Percentiles rank a stretch among this genome's conserved stretches.
These are phyloP conservation scores for Ginglymostoma cirratum DNA, from an alignment of 2,113 vertebrate species.

Conservation along the genomic window DNA sequence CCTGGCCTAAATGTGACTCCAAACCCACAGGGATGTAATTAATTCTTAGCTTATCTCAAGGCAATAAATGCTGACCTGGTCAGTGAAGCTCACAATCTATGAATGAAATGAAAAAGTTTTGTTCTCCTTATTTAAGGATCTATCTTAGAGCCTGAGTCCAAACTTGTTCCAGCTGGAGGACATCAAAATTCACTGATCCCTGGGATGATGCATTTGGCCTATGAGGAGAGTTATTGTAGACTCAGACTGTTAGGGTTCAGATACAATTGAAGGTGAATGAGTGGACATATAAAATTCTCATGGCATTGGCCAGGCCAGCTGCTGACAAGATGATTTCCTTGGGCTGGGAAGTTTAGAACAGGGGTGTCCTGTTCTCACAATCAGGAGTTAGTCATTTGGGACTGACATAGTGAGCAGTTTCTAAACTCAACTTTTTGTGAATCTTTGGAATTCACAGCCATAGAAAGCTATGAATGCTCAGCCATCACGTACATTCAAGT, in stretches of 20 bases:
- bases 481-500: background rate
- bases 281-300: background rate
- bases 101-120: no score
- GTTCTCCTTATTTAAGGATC: background rate
- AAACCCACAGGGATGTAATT: no score
- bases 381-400: background rate
- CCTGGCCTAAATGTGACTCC: no score
- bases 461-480: background rate
- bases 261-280: background rate
- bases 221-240: background rate
- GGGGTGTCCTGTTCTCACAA: background rate
- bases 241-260: background rate
- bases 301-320: background rate
- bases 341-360: background rate
- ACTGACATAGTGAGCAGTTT: background rate
- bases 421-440: background rate
- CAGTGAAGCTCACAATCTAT: no score
- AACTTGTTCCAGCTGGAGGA: background rate
- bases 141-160: no score
- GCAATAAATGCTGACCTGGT: no score
- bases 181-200: background rate
- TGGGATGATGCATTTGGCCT: background rate
- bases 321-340: no score
- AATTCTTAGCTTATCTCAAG: no score
- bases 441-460: background rate